Conservation (phyloP, 2,113 vertebrate species). For the Tenrec ecaudatus region DNA sequence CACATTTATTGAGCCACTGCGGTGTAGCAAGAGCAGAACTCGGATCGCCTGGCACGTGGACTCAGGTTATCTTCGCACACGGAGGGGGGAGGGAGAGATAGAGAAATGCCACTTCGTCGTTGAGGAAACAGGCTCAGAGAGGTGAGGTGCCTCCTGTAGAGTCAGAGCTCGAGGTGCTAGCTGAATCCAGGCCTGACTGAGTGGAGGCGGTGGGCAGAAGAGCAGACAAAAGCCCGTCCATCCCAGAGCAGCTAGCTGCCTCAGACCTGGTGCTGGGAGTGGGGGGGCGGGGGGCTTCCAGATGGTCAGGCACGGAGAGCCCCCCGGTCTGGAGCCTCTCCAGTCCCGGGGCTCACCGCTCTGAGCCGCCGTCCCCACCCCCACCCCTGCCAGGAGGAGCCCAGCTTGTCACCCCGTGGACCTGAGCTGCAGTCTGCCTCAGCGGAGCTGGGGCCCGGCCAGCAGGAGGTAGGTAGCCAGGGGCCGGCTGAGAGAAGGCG, state of each 20-base stretch:
- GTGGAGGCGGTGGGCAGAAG: neutral
- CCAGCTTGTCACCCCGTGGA: neutral
- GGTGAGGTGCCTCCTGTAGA: neutral
- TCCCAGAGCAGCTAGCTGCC: neutral
- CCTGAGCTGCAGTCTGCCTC: neutral
- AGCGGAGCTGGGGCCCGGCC: constrained; percentile 71
- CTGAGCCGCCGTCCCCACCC: neutral
- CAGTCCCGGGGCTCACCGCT: fast-evolving
- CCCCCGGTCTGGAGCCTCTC: neutral
- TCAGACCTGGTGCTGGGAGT: neutral
- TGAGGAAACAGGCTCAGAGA: constrained; percentile 4
- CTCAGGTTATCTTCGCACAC: neutral
- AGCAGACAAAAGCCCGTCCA: neutral
- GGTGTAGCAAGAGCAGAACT: neutral
- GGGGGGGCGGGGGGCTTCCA: neutral
- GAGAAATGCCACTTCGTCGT: neutral
- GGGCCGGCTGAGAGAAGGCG: constrained; percentile 66
- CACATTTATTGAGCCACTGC: neutral
- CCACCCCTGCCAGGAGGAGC: neutral
- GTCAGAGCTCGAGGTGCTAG: neutral
- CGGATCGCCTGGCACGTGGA: neutral
- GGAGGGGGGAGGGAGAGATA: neutral
- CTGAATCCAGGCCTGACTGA: neutral
- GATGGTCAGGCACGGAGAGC: no score
- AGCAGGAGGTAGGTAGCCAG: constrained; percentile 39